Base-by-base conservation (phyloP, 2,797 vertebrate genomes). In the Balearica regulorum region DNA sequence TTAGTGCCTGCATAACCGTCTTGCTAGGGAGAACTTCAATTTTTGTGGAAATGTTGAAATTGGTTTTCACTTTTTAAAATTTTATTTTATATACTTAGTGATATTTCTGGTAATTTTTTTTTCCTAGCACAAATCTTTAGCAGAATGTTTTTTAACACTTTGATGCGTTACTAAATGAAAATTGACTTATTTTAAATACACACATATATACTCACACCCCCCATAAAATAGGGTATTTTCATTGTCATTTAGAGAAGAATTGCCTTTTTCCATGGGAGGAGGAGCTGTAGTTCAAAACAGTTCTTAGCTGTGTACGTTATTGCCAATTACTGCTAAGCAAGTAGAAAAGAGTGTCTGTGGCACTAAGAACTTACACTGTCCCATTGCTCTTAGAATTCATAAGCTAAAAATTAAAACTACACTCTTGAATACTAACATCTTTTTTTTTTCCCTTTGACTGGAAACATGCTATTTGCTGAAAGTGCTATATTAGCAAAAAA, bases 91-190 rank as follows among this genome's bases (percentile, higher is more conserved):
- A 5, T 83, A 43, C 61, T 68, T 65, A 33, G n/a, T 51, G 58
- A 11, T 93, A 80, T 77, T 92, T 88, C 0, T 2, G 54, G 72
- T 20, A 64, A 5, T 2, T 69, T 84, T 76, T 76, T 55, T 51
- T 5, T 4, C 8, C 54, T 65, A 43, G 11, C 21, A 5, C 33
- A 62, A 92, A 51, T 58, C n/a, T 79, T 90, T 19, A 87, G 60
- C 81, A 83, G 81, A 84, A 29, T 91, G 89, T 91, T 89, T 95
- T 94, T 94, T 95, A 94, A 89, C 44, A 0, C 60, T 93, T 87
- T 91, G 75, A 85, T 60, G 83, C 51, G 41, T 80, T 87, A 79
- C 81, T 82, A 90, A 89, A 95, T 92, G 57, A 89, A 94, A 97
- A 89, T 64, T 43, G 61, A 66, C 28, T 82, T 77, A 57, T 87